Evolutionary conservation across 2,797 vertebrate species (phyloP).

Genomic region (Scyliorhinus canicula): DNA sequence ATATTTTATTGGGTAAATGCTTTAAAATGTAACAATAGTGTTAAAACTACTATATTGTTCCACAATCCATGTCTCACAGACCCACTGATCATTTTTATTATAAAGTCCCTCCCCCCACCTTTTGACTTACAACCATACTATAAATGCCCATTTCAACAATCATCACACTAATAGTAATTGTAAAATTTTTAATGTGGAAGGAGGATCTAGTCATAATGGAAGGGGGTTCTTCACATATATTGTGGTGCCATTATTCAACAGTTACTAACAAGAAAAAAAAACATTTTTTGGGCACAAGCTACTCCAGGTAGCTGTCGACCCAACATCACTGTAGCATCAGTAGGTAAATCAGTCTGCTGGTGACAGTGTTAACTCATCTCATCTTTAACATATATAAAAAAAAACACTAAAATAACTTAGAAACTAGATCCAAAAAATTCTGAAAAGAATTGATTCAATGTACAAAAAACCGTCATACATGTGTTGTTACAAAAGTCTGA

Average conservation of each 20-base stretch:
- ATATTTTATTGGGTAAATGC: conserved; percentile 99
- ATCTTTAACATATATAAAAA: conserved; percentile 76
- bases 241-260: conserved; percentile 56
- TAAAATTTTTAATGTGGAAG: conserved; percentile 67
- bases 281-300: conserved; percentile 65
- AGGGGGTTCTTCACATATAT: conserved; percentile 58
- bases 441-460: conserved; percentile 93
- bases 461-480: conserved; percentile 96
- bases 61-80: conserved; percentile 94
- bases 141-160: conserved; percentile 89
- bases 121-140: conserved; percentile 74
- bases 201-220: conserved; percentile 80
- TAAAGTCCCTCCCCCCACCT: conserved; percentile 56
- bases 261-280: conserved; percentile 69
- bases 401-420: conserved; percentile 97
- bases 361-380: conserved; percentile 68
- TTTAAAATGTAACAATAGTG: conserved; percentile 99
- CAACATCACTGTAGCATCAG: conserved; percentile 70
- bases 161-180: conserved; percentile 90
- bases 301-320: conserved; percentile 84
- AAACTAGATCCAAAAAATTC: conserved; percentile 99
- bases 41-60: conserved; percentile 98
- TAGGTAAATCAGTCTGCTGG: conserved; percentile 72
- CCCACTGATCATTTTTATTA: conserved; percentile 79
- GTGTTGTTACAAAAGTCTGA: conserved; percentile 80